phyloP scores from a whole-genome alignment of 2,888 invertebrate species.

The Gari tellinella region DNA sequence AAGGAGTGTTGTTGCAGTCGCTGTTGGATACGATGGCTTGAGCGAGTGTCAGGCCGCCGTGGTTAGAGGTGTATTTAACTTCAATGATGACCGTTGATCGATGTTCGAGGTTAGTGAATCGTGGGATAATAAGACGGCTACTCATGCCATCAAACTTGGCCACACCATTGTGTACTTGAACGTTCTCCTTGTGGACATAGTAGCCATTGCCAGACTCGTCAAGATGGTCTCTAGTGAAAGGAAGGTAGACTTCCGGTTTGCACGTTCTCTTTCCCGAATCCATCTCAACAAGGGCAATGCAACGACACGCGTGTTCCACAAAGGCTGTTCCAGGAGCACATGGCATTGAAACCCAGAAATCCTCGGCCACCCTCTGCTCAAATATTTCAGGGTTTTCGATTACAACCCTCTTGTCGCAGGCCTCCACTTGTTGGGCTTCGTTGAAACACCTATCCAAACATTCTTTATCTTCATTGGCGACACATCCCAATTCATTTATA shows the following conservation, averaged over 20 bases:
- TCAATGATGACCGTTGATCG: conserved; percentile 67
- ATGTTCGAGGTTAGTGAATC: conserved; percentile 70
- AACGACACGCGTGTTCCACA: neutral
- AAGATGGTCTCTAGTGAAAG: conserved; percentile 56
- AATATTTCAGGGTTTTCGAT: conserved; percentile 43
- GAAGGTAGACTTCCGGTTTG: conserved; percentile 49
- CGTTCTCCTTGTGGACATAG: conserved; percentile 61
- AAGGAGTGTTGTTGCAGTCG: conserved; percentile 70
- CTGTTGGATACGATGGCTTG: conserved; percentile 73
- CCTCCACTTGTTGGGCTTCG: neutral
- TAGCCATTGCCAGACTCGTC: conserved; percentile 61
- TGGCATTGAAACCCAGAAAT: conserved; percentile 38
- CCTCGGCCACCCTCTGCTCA: conserved; percentile 61
- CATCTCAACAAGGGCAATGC: neutral
- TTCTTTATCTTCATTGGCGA: conserved; percentile 34
- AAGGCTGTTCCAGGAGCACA: conserved; percentile 67
- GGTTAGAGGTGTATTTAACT: conserved; percentile 59
- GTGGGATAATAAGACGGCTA: conserved; percentile 68
- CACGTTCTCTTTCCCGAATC: too few relatives aligned
- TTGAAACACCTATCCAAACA: conserved; percentile 41
- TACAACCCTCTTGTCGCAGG: conserved; percentile 63
- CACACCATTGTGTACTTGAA: conserved; percentile 62
- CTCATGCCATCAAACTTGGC: conserved; percentile 70
- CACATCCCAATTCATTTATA: conserved; percentile 54
- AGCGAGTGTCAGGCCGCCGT: conserved; percentile 11